Conservation (phyloP, 2,888 invertebrate genomes). For the Zaprionus lineosus region DNA sequence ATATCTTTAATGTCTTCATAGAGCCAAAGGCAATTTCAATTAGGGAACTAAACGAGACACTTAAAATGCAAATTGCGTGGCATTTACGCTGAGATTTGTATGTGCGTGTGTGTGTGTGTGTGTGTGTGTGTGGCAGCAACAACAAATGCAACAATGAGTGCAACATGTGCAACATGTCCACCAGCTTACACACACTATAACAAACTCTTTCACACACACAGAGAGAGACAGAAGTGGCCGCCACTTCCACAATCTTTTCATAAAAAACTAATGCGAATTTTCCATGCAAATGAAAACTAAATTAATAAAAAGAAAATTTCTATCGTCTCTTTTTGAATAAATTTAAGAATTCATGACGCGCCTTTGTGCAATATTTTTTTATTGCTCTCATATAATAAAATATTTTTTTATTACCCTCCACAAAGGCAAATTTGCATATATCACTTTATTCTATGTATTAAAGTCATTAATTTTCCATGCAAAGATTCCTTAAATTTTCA, state of each 20-base stretch:
- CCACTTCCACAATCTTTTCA: too few species aligned
- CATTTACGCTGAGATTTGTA: constrained; percentile 48
- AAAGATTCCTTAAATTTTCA: too few species aligned
- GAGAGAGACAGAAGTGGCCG: too few species aligned
- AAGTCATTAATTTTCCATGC: too few species aligned
- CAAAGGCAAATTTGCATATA: too few species aligned
- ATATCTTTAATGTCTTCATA: constrained; percentile 46
- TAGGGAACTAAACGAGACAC: constrained; percentile 73
- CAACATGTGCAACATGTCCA: constrained; percentile 22
- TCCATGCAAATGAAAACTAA: constrained; percentile 29
- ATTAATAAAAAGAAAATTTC: constrained; percentile 12
- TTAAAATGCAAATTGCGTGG: constrained; percentile 73
- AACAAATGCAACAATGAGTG: constrained; percentile 31
- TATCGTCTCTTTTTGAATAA: constrained; percentile 51
- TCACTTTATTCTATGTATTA: too few species aligned
- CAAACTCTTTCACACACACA: too few species aligned
- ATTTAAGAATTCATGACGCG: constrained; percentile 32
- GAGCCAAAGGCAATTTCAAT: constrained; percentile 55
- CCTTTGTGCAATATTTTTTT: too few species aligned
- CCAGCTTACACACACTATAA: too few species aligned
- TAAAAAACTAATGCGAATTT: constrained; percentile 31
- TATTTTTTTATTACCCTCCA: too few species aligned
- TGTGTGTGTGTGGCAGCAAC: constrained; percentile 10
- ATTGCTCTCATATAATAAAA: too few species aligned
- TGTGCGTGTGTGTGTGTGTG: constrained; percentile 8